Base-by-base conservation (phyloP, 2,888 invertebrate species). In the Anticlea derivata region DNA sequence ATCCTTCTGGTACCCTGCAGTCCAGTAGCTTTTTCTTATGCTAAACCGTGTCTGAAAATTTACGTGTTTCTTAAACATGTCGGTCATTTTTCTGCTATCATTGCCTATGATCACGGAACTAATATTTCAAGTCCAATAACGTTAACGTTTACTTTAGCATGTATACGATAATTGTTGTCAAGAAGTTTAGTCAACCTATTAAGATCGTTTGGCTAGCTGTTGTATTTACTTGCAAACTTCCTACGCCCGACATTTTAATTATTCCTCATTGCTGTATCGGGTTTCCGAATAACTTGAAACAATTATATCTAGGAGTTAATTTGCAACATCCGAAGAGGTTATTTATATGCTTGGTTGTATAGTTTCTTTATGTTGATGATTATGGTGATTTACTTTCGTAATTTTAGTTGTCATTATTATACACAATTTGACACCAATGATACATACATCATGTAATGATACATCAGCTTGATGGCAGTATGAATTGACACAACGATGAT, bases 131-230 rank as follows among this genome's bases (percentile, higher is more conserved):
- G 37, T 48, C 55, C n/a, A 20, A 27, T 49, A 37, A 29, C 39
- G 59, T 51, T 48, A 58, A 60, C 49, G 49, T 26, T 39, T 48
- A 49, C 20, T 53, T 68, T 72, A 66, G 61, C 60, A 40, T 39
- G 44, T 43, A 27, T 24, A 38, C 49, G 53, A 12, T 66, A 70
- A 72, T 40, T 59, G 43, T 57, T 45, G 58, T 56, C 52, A 54
- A 64, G 41, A 43, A 46, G 62, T 70, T 66, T 63, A 57, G 57
- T 58, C 52, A 61, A 60, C 63, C 60, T 62, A 63, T 66, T 63
- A 60, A 50, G 40, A 45, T 44, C 38, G 48, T 48, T 53, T 48
- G 1, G 44, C 35, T 44, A 44, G 44, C 44, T 29, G 27, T 51
- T 13, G 37, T 38, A 41, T 48, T 48, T 44, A 29, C 26, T 53